Evolutionary conservation across 2,113 vertebrate genomes (phyloP), one percentile per base, ranked within the genome.

Genomic region (Polypterus bichir): DNA sequence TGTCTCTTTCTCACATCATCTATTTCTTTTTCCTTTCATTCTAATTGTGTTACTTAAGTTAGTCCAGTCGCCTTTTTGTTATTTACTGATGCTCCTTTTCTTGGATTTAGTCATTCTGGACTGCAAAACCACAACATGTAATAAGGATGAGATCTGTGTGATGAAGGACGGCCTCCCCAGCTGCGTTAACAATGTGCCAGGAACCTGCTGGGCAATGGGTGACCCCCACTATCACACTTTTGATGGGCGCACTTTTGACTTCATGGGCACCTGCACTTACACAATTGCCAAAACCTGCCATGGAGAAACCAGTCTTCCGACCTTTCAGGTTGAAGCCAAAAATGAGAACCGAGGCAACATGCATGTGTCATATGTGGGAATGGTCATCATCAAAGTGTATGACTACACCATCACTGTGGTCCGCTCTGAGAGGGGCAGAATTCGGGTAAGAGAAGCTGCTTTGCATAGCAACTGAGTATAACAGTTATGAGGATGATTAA

Each of bases 361-460:
- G 3, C 48, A 27, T 0, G 77, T 84, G 47, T 77, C 84, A 58
- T 78, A 71, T 0, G 69, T 79, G 55, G 71, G 69, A 48, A 47
- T 56, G 3, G 80, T 86, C 59, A 79, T 49, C 0, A 61, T 86
- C 62, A 68, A 59, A 0, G 79, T 86, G 63, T 74, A 88, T 3
- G 68, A 64, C 54, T 64, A 66, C 54, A 44, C 27, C 0, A 72
- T 88, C 45, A 59, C 64, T 0, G 48, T 86, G 59, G 63, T 61
- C 46, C 76, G 76, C 0, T 61, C 61, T 45, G 85, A 89, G 55
- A 68, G 44, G 1, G 86, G 89, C 46, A 76, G 69, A 2, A 71
- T 77, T 7, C 68, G 79, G 79, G 87, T 89, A 68, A 88, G 88
- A 57, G 8, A 8, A n/a, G n/a, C n/a, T n/a, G n/a, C n/a, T n/a